A percentile compares a stretch with the other conserved stretches of the same genome.
phyloP scores from a whole-genome alignment of 2,888 invertebrate species.

The Monoplex corrugatus region DNA sequence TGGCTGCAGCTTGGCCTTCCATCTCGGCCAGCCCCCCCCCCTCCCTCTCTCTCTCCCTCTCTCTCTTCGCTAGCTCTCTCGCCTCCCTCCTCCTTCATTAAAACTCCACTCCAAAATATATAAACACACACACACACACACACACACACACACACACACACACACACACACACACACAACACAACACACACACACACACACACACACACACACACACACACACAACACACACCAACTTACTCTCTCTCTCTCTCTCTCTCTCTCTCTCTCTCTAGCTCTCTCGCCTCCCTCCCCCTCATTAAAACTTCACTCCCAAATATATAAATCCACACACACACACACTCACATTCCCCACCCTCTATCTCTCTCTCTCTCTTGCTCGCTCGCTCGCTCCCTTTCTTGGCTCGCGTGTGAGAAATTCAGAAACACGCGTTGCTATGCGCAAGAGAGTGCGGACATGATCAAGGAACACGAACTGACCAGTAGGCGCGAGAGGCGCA shows the following conservation, averaged over 20 bases:
- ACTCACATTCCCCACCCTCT: neutral
- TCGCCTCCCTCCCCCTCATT: too few species aligned
- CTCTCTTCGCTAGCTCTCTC: too few species aligned
- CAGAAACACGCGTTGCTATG: too few species aligned
- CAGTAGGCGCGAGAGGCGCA: too few species aligned
- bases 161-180: neutral
- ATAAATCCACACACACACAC: constrained; percentile 25
- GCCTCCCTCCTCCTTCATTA: too few species aligned
- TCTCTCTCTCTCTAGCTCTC: neutral
- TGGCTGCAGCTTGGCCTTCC: neutral
- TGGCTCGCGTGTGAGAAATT: too few species aligned
- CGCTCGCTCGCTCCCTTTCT: too few species aligned
- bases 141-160: constrained; percentile 7
- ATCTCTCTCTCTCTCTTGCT: neutral
- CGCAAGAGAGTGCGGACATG: too few species aligned
- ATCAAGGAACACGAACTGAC: too few species aligned
- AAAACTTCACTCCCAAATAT: neutral
- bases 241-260: neutral
- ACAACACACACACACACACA: neutral
- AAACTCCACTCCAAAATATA: too few species aligned
- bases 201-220: neutral
- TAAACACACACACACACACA: neutral
- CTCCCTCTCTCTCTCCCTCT: neutral
- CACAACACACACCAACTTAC: neutral
- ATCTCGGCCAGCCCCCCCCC: neutral